phyloP scores from a whole-genome alignment of 2,797 vertebrate species.

The Channa striata region DNA sequence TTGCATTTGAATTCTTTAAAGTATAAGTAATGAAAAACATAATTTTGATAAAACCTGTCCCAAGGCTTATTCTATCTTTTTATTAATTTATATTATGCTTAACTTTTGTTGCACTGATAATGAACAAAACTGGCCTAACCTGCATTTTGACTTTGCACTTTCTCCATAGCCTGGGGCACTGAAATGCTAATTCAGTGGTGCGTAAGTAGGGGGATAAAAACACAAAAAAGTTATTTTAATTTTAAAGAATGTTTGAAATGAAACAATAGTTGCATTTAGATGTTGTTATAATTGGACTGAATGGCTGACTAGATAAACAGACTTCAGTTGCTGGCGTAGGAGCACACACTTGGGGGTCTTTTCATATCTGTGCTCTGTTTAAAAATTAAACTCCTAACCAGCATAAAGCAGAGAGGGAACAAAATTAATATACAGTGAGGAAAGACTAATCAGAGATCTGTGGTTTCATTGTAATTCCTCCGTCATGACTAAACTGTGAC shows the following conservation, averaged over 20 bases:
- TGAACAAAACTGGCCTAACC: conserved; percentile 69
- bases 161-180: conserved; percentile 48
- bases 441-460: conserved; percentile 74
- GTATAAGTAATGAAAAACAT: conserved; percentile 57
- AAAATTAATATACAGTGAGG: conserved; percentile 75
- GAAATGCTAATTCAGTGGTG: conserved; percentile 57
- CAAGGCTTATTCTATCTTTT: conserved; percentile 40
- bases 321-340: conserved; percentile 49
- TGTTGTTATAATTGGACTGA: conserved; percentile 82
- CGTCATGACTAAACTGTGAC: conserved; percentile 65
- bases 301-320: conserved; percentile 80
- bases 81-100: conserved; percentile 54
- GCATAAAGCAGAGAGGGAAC: conserved; percentile 58
- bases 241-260: conserved; percentile 71
- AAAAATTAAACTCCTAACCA: conserved; percentile 73
- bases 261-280: conserved; percentile 79
- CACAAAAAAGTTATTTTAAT: conserved; percentile 65
- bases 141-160: conserved; percentile 64
- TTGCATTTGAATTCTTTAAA: conserved; percentile 49
- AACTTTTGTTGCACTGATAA: conserved; percentile 64
- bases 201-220: conserved; percentile 42
- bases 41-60: conserved; percentile 43
- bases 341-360: conserved; percentile 72
- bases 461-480: conserved; percentile 68
- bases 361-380: conserved; percentile 74